Evolutionary conservation across 2,113 vertebrate genomes (phyloP), one percentile per base, ranked within the genome.

Genomic region (Phalacrocorax carbo): DNA sequence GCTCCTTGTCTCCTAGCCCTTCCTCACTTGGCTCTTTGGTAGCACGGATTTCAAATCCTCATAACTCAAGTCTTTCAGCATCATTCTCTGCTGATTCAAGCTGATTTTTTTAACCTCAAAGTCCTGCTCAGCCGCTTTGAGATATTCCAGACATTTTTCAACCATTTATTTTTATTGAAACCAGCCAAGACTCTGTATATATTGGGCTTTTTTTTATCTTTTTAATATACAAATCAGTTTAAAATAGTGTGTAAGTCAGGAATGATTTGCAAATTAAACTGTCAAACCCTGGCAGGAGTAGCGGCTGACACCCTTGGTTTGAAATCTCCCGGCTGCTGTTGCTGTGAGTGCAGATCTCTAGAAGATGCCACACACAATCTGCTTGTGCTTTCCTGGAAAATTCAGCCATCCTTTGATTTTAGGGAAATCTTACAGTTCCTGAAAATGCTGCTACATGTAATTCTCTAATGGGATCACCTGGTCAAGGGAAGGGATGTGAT

Each of bases 221-320:
- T 88, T 58, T 93, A 93, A 94, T 96, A 97, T 62, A 97, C 91
- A 95, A 82, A 96, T 95, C 82, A 91, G 93, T 95, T 95, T 95
- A 83, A 97, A 97, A 96, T 95, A 97, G 94, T 83, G 89, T 93
- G 46, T 93, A 96, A 97, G 89, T 94, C 94, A 91, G 84, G 94
- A 97, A 88, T 91, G 78, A 96, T 96, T 97, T 95, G 91, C 86
- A 96, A 96, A 97, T 97, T 97, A 97, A 97, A 93, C 93, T 94
- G 93, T 97, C 93, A 95, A 65, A 69, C 11, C 23, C 77, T 96
- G 96, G 92, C 94, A 92, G 66, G 34, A 85, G 40, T 32, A 73
- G 58, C 0, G 0, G 26, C 90, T 95, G 71, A 94, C 2, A 0
- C 75, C 79, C 81, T 91, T 68, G 62, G 70, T 80, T 94, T 94